phyloP scores from a whole-genome alignment of 1,140 invertebrate genomes.

The Heliconius himera region DNA sequence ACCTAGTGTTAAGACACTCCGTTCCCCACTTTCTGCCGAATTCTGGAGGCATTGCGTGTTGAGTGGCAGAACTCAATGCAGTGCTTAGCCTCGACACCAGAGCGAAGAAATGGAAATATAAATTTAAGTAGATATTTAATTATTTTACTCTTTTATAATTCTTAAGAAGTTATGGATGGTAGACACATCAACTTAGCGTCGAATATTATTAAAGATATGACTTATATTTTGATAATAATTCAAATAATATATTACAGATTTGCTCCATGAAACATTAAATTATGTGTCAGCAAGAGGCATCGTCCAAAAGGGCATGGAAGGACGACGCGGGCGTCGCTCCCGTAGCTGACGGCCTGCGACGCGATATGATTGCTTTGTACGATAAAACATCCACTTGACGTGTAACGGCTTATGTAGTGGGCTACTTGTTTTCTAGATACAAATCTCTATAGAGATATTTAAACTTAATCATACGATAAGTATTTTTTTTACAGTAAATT shows the following conservation, averaged over 20 bases:
- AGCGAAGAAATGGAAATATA: no score
- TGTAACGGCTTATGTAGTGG: conserved; percentile 44
- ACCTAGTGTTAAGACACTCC: no score
- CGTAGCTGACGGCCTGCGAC: conserved; percentile 41
- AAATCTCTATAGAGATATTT: background rate
- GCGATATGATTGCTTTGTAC: conserved; percentile 45
- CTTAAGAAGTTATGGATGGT: no score
- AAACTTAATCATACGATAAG: no score
- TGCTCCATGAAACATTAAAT: conserved; percentile 40
- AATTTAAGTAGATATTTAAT: no score
- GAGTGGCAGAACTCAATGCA: no score
- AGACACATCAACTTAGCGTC: no score
- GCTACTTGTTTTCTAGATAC: background rate
- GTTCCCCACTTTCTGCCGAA: no score
- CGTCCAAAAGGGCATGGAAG: conserved; percentile 69
- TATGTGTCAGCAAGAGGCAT: conserved; percentile 50
- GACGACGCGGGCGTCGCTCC: conserved; percentile 67
- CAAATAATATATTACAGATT: conserved; percentile 26
- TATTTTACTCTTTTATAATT: background rate
- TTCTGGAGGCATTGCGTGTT: no score
- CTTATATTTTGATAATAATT: background rate
- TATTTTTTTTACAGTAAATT: no score
- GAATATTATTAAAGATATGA: background rate
- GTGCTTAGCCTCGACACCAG: no score
- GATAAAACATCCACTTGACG: conserved; percentile 49